Conservation (phyloP, 92 coral and sea anemone species). For the Siderastrea radians region DNA sequence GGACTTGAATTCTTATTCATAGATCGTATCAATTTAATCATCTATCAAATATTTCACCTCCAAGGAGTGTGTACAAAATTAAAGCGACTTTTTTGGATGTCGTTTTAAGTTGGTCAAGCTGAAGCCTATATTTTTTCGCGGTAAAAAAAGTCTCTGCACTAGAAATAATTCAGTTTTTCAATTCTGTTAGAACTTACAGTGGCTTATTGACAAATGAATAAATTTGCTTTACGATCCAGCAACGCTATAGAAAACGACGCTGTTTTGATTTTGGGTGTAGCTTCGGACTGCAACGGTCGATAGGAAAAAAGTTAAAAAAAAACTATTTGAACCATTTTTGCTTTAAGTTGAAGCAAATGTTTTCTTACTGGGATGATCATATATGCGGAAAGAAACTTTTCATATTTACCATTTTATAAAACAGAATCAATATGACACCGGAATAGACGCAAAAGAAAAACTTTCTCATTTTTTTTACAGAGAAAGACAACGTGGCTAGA, state of each 20-base stretch:
- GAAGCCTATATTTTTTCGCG: too few relatives aligned
- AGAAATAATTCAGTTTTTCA: too few relatives aligned
- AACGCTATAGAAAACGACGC: too few relatives aligned
- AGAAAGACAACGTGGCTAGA: background rate
- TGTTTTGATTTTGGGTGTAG: too few relatives aligned
- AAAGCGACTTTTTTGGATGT: too few relatives aligned
- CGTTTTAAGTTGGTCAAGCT: too few relatives aligned
- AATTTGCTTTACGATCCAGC: background rate
- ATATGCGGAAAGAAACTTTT: background rate
- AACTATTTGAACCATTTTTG: background rate
- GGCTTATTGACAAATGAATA: too few relatives aligned
- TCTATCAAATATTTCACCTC: background rate
- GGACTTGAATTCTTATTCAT: background rate
- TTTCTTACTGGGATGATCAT: background rate
- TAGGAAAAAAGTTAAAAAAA: background rate
- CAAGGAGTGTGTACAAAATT: background rate
- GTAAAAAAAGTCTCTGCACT: too few relatives aligned
- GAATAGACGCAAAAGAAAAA: slow-evolving; percentile 2
- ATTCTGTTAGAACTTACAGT: too few relatives aligned
- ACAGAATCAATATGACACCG: slow-evolving; percentile 4
- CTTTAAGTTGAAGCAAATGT: background rate
- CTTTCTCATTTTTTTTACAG: background rate
- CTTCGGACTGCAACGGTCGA: background rate
- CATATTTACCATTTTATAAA: background rate
- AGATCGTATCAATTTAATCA: background rate